Conservation (phyloP, 2,113 vertebrate genomes). For the Xyliphius kryptos region DNA sequence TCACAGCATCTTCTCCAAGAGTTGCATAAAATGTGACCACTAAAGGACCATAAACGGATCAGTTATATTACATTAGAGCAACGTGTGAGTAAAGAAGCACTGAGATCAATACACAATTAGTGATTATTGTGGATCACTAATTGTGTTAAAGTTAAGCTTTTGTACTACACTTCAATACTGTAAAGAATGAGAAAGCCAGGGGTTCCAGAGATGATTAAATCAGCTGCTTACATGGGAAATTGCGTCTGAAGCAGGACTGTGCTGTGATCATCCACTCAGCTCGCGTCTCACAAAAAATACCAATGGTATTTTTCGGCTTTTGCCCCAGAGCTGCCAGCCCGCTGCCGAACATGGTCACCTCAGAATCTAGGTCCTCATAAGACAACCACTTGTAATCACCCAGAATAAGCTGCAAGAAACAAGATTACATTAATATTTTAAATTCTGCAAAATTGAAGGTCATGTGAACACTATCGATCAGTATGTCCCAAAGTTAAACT, state of each 20-base stretch:
- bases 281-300: conserved; percentile 93
- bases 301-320: conserved; percentile 78
- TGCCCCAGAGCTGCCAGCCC: conserved; percentile 82
- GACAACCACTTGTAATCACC: conserved; percentile 86
- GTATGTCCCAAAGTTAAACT: too few species aligned
- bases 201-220: too few species aligned
- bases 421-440: background rate
- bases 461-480: too few species aligned
- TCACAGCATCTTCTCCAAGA: conserved; percentile 87
- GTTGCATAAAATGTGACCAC: conserved; percentile 96
- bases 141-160: too few species aligned
- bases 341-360: conserved; percentile 71
- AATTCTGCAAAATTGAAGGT: too few species aligned
- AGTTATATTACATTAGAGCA: too few species aligned
- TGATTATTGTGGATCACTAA: too few species aligned
- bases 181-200: too few species aligned
- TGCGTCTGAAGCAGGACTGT: conserved; percentile 87
- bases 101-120: too few species aligned
- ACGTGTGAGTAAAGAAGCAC: too few species aligned
- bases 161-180: too few species aligned
- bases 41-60: conserved; percentile 43
- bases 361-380: conserved; percentile 76
- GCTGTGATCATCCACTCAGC: conserved; percentile 94
- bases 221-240: conserved; percentile 87
- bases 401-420: conserved; percentile 75